phyloP scores from a whole-genome alignment of 2,113 vertebrate genomes.

The Chaetodon trifascialis region DNA sequence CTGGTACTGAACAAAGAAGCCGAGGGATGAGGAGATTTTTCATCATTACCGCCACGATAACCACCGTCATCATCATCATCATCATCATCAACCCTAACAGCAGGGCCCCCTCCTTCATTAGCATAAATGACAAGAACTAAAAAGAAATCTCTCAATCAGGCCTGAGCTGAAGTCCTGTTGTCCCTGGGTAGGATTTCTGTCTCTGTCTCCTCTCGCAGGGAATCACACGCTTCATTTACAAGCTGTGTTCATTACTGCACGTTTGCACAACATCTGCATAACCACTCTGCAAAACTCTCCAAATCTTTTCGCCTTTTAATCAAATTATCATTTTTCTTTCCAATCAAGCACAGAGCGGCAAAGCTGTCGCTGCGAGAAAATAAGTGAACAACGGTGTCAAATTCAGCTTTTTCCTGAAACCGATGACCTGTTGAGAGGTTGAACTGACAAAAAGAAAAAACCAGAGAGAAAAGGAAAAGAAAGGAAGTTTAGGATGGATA shows the following conservation, averaged over 20 bases:
- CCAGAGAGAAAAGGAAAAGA: slow-evolving; percentile 3
- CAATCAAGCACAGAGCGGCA: background rate
- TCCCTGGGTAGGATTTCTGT: slow-evolving; percentile 7
- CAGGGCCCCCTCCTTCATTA: slow-evolving; percentile 16
- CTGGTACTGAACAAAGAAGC: slow-evolving; percentile 85
- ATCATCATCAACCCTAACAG: slow-evolving; percentile 27
- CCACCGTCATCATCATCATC: slow-evolving; percentile 28
- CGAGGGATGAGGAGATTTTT: slow-evolving; percentile 3
- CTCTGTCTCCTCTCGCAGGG: background rate
- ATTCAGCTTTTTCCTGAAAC: slow-evolving; percentile 10
- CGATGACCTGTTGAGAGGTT: slow-evolving; percentile 14
- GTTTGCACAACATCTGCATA: background rate
- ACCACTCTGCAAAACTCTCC: background rate
- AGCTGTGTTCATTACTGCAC: slow-evolving; percentile 6
- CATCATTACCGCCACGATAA: background rate
- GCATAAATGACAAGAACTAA: slow-evolving; percentile 22
- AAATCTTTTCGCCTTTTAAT: background rate
- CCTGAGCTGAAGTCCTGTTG: slow-evolving; percentile 6
- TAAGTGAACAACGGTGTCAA: background rate
- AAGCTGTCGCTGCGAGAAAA: background rate
- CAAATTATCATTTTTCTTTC: background rate
- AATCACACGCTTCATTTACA: slow-evolving; percentile 40
- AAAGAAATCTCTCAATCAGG: slow-evolving; percentile 34
- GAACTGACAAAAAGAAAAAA: slow-evolving; percentile 8
- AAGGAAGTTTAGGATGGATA: slow-evolving; percentile 13